Percentiles rank a stretch among this genome's conserved stretches.
Conservation (phyloP, 2,113 vertebrate species). For the Zingel zingel region DNA sequence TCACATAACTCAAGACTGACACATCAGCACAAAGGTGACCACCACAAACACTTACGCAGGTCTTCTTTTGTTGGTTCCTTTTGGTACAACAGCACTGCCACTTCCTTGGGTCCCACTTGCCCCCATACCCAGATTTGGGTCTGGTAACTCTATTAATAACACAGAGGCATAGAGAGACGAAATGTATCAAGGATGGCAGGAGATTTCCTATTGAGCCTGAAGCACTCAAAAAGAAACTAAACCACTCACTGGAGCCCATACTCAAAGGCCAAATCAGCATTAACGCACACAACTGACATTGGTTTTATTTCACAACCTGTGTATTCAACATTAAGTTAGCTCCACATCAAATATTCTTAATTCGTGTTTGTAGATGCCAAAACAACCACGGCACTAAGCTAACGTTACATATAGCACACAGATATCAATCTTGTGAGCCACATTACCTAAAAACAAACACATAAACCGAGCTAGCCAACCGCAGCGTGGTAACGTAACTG, state of each 20-base stretch:
- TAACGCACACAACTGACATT: background rate
- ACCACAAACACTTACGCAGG: conserved; percentile 85
- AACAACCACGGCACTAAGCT: conserved; percentile 1
- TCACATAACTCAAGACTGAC: background rate
- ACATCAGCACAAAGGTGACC: background rate
- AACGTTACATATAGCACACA: background rate
- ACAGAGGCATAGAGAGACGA: conserved; percentile 38
- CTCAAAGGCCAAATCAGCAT: background rate
- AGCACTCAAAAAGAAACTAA: conserved; percentile 33
- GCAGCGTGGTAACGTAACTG: background rate
- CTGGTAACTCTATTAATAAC: conserved; percentile 89
- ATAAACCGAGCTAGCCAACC: background rate
- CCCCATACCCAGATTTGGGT: conserved; percentile 86
- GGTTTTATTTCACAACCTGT: background rate
- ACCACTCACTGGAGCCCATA: background rate
- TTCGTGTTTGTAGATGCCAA: background rate
- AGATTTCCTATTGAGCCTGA: conserved; percentile 33
- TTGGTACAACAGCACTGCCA: conserved; percentile 84
- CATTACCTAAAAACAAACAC: background rate
- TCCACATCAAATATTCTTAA: background rate
- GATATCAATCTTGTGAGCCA: background rate
- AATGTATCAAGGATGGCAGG: conserved; percentile 44
- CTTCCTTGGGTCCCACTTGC: conserved; percentile 84
- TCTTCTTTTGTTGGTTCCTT: conserved; percentile 89
- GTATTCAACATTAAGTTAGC: background rate